These are phyloP conservation scores for Thomomys bottae DNA, from an alignment of 2,113 vertebrate genomes.

Conservation along the genomic window DNA sequence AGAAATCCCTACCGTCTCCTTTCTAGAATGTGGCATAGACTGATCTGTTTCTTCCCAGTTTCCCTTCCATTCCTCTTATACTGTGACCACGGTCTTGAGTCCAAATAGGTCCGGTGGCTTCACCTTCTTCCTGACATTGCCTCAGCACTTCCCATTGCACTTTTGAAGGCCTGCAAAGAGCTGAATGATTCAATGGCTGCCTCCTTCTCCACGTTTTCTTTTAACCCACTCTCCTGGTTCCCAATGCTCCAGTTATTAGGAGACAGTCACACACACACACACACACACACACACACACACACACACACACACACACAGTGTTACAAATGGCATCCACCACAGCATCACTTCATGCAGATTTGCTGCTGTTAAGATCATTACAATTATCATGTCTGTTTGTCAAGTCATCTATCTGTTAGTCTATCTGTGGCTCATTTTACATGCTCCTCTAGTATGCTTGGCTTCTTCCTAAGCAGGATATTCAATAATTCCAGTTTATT, in stretches of 20 bases:
- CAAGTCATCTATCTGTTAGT: background rate
- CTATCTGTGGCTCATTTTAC: background rate
- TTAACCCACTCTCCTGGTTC: background rate
- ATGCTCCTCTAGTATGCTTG: background rate
- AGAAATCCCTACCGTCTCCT: background rate
- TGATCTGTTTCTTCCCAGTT: background rate
- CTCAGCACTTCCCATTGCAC: background rate
- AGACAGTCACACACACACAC: background rate
- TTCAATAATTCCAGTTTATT: background rate
- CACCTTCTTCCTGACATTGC: background rate
- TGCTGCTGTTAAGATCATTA: background rate
- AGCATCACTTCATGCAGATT: background rate
- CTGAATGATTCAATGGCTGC: background rate
- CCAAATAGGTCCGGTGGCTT: background rate
- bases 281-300: too few relatives aligned
- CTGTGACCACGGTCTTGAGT: background rate
- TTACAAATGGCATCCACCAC: background rate
- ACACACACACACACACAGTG: accelerated
- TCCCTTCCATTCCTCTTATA: background rate
- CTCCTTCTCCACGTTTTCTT: background rate
- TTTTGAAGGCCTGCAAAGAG: background rate
- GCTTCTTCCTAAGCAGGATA: background rate
- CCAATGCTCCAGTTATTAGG: background rate
- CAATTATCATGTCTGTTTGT: background rate
- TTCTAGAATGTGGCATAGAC: background rate